phyloP scores from a whole-genome alignment of 2,797 vertebrate genomes.

The Enteromius fasciolatus region DNA sequence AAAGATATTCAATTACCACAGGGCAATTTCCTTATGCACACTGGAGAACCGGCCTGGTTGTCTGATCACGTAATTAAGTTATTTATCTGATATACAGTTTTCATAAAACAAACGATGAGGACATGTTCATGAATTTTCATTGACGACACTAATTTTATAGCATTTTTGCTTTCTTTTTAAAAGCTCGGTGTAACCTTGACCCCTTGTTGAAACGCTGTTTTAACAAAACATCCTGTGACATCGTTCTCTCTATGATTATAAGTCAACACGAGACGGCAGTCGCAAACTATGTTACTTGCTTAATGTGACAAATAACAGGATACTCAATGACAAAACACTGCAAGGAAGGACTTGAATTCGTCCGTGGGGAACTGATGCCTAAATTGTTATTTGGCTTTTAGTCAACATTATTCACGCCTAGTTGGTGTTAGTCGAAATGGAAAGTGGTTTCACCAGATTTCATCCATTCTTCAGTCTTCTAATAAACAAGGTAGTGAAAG shows the following conservation, averaged over 20 bases:
- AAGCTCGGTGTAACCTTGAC: neutral
- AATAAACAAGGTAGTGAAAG: neutral
- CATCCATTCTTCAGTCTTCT: neutral
- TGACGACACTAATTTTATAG: neutral
- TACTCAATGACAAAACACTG: neutral
- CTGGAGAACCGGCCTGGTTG: conserved; percentile 10
- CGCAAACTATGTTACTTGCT: neutral
- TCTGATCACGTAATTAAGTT: conserved; percentile 26
- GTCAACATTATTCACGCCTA: neutral
- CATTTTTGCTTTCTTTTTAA: neutral
- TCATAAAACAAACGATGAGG: conserved; percentile 42
- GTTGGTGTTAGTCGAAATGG: neutral
- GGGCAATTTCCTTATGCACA: conserved; percentile 46
- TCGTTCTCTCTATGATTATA: neutral
- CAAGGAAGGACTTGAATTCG: neutral
- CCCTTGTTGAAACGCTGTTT: neutral
- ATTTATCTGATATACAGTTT: conserved; percentile 45
- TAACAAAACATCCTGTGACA: neutral
- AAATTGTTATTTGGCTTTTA: neutral
- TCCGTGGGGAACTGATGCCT: neutral
- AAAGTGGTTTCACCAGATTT: neutral
- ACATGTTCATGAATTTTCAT: conserved; percentile 5
- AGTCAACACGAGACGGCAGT: neutral
- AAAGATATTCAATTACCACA: conserved; percentile 48
- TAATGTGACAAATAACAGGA: neutral